Percentiles rank a stretch among this genome's conserved stretches.
These are phyloP conservation scores for Manis pentadactyla DNA, from an alignment of 2,797 vertebrate species.

Conservation along the genomic window DNA sequence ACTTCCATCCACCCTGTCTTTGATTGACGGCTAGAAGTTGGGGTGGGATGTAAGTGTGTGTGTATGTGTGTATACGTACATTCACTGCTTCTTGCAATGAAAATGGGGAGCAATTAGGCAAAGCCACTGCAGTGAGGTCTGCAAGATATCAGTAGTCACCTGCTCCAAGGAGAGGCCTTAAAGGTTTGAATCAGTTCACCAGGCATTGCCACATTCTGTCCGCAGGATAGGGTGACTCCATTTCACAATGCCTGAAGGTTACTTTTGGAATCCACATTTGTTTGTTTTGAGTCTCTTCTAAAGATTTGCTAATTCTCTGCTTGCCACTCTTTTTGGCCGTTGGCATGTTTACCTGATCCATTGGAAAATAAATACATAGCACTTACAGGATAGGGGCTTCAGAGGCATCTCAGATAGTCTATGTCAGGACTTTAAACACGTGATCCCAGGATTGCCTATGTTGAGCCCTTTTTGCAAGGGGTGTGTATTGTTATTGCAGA, in stretches of 20 bases:
- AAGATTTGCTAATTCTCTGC: neutral
- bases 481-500: neutral
- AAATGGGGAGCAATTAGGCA: neutral
- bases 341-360: neutral
- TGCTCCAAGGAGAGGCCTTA: neutral
- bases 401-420: neutral
- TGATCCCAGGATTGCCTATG: neutral
- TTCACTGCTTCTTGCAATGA: neutral
- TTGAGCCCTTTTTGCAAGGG: neutral
- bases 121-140: neutral
- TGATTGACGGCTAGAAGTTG: neutral
- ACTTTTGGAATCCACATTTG: neutral
- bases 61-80: neutral
- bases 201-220: neutral
- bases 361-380: neutral
- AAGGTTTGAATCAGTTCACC: neutral
- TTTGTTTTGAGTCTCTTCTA: slow-evolving; percentile 17
- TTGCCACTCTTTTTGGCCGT: neutral
- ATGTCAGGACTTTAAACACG: neutral
- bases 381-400: neutral
- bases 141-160: neutral
- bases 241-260: neutral
- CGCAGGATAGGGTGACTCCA: neutral
- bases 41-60: neutral
- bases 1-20: neutral